phyloP scores from a whole-genome alignment of 2,888 invertebrate species.

The Xestia c-nigrum region DNA sequence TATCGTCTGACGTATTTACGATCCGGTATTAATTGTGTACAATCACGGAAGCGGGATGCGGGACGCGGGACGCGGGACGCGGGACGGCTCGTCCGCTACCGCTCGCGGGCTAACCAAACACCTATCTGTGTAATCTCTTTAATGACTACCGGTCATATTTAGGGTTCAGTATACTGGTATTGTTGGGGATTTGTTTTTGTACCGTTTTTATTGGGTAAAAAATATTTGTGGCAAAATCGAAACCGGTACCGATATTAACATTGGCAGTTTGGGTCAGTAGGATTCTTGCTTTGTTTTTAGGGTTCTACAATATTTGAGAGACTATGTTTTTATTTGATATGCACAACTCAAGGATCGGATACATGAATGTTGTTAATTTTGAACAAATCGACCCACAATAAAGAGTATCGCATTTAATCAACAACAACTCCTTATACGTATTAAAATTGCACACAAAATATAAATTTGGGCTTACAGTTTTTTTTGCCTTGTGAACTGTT shows the following conservation, averaged over 20 bases:
- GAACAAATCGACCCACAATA: background rate
- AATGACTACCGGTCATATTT: conserved; percentile 81
- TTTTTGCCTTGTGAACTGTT: background rate
- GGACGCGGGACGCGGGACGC: conserved; percentile 43
- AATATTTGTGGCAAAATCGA: background rate
- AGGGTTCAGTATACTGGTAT: conserved; percentile 16
- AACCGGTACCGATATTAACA: background rate
- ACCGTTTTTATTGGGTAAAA: background rate
- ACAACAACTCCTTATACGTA: background rate
- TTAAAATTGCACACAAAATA: background rate
- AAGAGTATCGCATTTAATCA: background rate
- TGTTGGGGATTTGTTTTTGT: background rate
- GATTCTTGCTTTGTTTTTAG: background rate
- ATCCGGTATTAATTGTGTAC: conserved; percentile 73
- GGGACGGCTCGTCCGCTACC: conserved; percentile 73
- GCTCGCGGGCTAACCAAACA: conserved; percentile 71
- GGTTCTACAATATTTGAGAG: background rate
- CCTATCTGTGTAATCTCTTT: conserved; percentile 74
- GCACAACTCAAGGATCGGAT: background rate
- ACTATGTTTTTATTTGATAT: background rate
- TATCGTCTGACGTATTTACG: conserved; percentile 73
- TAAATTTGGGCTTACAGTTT: background rate
- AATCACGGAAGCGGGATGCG: conserved; percentile 70
- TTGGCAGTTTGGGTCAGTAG: conserved; percentile 9
- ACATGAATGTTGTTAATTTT: background rate